Evolutionary conservation across 2,113 vertebrate species (phyloP).

Genomic region (Odobenus rosmarus): DNA sequence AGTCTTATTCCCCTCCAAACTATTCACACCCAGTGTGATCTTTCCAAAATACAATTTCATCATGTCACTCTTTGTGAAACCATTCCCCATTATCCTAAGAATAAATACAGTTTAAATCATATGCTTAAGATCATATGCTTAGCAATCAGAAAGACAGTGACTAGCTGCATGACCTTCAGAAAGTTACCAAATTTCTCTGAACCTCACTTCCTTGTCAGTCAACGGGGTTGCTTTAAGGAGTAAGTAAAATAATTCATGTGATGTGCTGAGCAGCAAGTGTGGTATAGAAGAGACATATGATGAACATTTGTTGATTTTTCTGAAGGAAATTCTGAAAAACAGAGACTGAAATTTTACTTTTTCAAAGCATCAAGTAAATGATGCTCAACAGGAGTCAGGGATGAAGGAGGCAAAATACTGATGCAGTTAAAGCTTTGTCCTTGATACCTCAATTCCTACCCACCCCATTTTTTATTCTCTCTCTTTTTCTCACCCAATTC

Average conservation of each 20-base stretch:
- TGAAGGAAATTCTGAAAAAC: neutral
- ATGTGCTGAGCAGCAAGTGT: neutral
- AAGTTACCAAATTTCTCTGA: neutral
- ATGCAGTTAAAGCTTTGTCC: neutral
- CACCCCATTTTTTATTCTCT: neutral
- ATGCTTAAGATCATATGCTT: neutral
- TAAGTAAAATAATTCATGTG: neutral
- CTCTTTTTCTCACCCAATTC: neutral
- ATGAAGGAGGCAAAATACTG: neutral
- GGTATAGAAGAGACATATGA: neutral
- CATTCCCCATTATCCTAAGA: neutral
- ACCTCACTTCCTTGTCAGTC: neutral
- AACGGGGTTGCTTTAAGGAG: neutral
- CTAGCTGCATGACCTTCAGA: neutral
- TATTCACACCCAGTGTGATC: neutral
- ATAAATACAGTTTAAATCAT: neutral
- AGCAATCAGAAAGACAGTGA: neutral
- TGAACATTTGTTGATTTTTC: conserved; percentile 1
- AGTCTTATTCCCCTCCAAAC: neutral
- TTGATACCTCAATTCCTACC: neutral
- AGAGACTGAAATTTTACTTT: neutral
- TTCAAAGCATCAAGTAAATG: neutral
- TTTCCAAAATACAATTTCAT: neutral
- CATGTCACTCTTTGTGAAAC: neutral
- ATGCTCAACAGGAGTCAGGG: neutral